These are phyloP conservation scores for Helicolenus hilgendorfi DNA, from an alignment of 2,797 vertebrate species.

Conservation along the genomic window DNA sequence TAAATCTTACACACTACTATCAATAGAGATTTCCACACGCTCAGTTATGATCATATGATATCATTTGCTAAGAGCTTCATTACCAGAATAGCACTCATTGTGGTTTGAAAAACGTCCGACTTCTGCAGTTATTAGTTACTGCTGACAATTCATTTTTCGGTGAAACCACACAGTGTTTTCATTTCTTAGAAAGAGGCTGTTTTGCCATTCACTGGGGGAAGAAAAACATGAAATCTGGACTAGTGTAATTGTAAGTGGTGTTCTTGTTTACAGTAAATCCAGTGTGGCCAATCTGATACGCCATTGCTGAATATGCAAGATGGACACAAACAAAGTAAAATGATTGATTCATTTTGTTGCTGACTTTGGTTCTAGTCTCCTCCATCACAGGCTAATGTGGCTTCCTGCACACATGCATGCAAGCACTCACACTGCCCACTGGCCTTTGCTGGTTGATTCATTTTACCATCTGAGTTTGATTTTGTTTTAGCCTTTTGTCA, in stretches of 20 bases:
- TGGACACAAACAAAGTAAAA: constrained; percentile 31
- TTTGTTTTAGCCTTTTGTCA: background rate
- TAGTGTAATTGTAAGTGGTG: constrained; percentile 8
- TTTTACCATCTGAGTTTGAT: background rate
- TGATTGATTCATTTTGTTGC: constrained; percentile 34
- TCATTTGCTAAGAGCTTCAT: background rate
- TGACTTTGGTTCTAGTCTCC: constrained; percentile 44
- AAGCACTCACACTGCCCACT: background rate
- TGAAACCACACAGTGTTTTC: constrained; percentile 2
- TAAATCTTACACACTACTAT: background rate
- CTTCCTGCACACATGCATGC: background rate
- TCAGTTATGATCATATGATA: background rate
- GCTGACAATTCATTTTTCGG: constrained; percentile 31
- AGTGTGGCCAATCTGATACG: constrained; percentile 39
- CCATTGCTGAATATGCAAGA: constrained; percentile 29
- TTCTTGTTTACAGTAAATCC: constrained; percentile 6
- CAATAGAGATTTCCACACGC: background rate
- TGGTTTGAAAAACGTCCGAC: background rate
- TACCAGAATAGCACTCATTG: background rate
- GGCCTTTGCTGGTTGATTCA: background rate
- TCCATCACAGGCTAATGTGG: constrained; percentile 32
- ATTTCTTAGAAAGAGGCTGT: constrained; percentile 22
- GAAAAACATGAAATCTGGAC: constrained; percentile 27
- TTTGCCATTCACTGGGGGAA: background rate
- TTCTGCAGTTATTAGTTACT: constrained; percentile 10